Base-by-base conservation (phyloP, 1,140 invertebrate species). In the Drosophila virilis region DNA sequence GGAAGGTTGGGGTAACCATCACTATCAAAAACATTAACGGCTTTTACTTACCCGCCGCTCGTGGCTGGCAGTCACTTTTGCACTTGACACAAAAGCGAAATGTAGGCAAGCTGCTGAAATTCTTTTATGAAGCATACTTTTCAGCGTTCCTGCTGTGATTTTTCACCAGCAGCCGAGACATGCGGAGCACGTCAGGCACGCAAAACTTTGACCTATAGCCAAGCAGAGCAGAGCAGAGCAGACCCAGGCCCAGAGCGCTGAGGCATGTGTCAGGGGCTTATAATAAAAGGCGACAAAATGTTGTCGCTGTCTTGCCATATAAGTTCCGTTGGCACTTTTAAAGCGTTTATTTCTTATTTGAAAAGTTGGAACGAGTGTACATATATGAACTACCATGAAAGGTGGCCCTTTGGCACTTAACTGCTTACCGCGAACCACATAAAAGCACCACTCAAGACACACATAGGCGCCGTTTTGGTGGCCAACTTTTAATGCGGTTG, bases 1-100 rank as follows among this genome's bases (percentile, higher is more conserved):
- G 52, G 40, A 35, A 35, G 42, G 33, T 57, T 17, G 79, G 37
- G 59, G 51, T 10, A 48, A n/a, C 78, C 69, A 76, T 78, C 75
- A 72, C 66, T 81, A 74, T 74, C 62, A 85, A 81, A 81, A 86
- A 78, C 82, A 86, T 79, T 78, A 86, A 88, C 82, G 77, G 78
- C 82, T 88, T 78, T 86, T 78, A 86, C 82, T 86, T 81, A 75
- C 74, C 57, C 60, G 57, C 38, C 62, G 72, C 74, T 50, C 64
- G 13, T 74, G 67, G 72, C 73, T 71, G 71, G 62, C 48, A 72
- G 75, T 70, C 75, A 59, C 71, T 67, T 73, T 82, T 58, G 48
- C 78, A 77, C 65, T 78, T 67, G 40, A 71, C 82, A 82, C 74
- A 81, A 81, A 72, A 67, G 74, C 78, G 70, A 80, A 78, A 61